Conservation (phyloP, 2,113 vertebrate genomes). For the Corynorhinus townsendii region DNA sequence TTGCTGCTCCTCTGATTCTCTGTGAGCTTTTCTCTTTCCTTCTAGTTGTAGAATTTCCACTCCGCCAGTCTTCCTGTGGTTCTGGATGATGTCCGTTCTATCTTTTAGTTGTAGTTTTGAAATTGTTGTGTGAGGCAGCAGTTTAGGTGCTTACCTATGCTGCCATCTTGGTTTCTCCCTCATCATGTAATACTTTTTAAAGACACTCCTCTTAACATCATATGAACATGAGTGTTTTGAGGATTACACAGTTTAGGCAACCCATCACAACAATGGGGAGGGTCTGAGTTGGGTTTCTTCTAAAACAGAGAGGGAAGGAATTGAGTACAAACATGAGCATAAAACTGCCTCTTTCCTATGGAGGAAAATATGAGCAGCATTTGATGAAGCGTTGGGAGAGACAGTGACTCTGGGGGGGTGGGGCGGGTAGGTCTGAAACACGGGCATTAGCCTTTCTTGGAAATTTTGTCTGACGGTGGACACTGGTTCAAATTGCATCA, state of each 20-base stretch:
- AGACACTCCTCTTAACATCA: background rate
- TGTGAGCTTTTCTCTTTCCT: too few relatives aligned
- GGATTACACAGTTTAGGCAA: background rate
- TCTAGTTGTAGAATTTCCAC: too few relatives aligned
- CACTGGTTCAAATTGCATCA: background rate
- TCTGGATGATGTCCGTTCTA: too few relatives aligned
- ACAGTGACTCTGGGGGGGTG: background rate
- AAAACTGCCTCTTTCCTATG: background rate
- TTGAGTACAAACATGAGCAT: background rate
- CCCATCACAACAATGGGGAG: background rate
- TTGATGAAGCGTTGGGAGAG: background rate
- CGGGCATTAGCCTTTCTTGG: background rate
- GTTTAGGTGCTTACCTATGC: too few relatives aligned
- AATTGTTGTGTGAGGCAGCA: too few relatives aligned
- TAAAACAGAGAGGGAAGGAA: background rate
- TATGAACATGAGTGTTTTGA: background rate
- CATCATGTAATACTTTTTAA: background rate
- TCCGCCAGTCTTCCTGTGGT: too few relatives aligned
- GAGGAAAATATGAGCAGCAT: background rate
- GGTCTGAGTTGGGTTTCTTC: background rate
- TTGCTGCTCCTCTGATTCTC: too few relatives aligned
- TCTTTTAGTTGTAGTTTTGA: too few relatives aligned
- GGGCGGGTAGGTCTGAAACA: background rate
- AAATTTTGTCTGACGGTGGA: background rate
- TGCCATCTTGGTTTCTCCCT: too few relatives aligned